Evolutionary conservation across 1,140 invertebrate genomes (phyloP).

Genomic region (Manduca sexta): DNA sequence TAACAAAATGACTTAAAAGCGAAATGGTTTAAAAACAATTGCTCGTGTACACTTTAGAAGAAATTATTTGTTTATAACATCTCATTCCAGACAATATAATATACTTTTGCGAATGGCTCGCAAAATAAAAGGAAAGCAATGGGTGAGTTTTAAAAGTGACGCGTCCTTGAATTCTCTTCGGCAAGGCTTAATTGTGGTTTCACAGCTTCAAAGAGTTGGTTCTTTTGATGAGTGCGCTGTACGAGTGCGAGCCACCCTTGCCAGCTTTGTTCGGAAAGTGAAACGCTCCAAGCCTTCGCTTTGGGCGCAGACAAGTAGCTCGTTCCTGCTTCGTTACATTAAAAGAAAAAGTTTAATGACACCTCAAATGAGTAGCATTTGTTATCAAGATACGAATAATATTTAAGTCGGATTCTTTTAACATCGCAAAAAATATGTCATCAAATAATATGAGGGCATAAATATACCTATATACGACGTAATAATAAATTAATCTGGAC

Average conservation of each 20-base stretch:
- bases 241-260: conserved; percentile 5
- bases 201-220: conserved; percentile 62
- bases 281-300: conserved; percentile 37
- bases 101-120: conserved; percentile 33
- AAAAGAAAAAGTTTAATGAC: no score
- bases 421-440: no score
- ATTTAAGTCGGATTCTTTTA: no score
- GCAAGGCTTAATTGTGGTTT: conserved; percentile 65
- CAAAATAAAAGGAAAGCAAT: conserved; percentile 47
- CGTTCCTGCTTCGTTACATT: neutral
- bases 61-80: conserved; percentile 24
- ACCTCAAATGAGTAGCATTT: no score
- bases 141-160: conserved; percentile 40
- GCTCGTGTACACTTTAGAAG: conserved; percentile 18
- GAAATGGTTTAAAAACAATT: conserved; percentile 26
- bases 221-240: conserved; percentile 34
- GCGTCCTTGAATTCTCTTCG: conserved; percentile 59
- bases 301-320: conserved; percentile 22
- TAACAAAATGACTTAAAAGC: conserved; percentile 5
- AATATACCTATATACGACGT: neutral
- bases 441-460: conserved; percentile 12
- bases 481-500: conserved; percentile 13
- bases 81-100: conserved; percentile 28
- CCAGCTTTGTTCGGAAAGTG: conserved; percentile 38
- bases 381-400: no score